Evolutionary conservation across 2,797 vertebrate genomes (phyloP), one percentile per base, ranked within the genome.

Genomic region (Orestias chungarensis): DNA sequence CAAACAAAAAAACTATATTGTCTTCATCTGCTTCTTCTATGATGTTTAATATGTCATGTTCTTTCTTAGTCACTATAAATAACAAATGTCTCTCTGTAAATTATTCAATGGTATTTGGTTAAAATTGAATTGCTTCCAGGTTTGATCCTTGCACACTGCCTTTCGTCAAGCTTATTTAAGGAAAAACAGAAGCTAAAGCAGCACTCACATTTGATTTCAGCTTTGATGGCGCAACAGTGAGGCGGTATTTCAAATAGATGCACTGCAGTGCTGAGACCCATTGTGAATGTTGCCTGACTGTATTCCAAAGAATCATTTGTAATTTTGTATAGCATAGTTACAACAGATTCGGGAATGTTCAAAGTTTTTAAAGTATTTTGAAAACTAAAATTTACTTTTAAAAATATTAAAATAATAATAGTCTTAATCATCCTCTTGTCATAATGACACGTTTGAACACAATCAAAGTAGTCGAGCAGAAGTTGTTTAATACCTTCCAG

Each of bases 221-320:
- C 88, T 89, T 89, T 89, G 86, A 90, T 89, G 89, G 70, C 50
- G 87, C 86, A 90, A 90, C 80, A 76, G 64, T 73, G 40, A 64
- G 71, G 61, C 64, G 68, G 80, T 76, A 80, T 87, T 89, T 82
- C 79, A 82, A 73, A 86, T 82, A 76, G 71, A 82, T 82, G 64
- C 61, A 82, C 66, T 64, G 68, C 52, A 73, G 80, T 72, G 10
- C 67, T 77, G 81, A 87, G 86, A 87, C 86, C 29, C 85, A 83
- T 86, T 89, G 81, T 72, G 82, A 89, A 88, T 80, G 78, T 81
- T 83, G 67, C 68, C 71, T 68, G 75, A 68, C 76, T 84, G 66
- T 66, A 71, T 75, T n/a, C 64, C 52, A 43, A 71, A 71, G 59
- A 71, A 71, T 66, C 35, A 29, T 49, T 46, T 68, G 46, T 61